Percentiles rank a stretch among this genome's conserved stretches.
Conservation (phyloP, 2,113 vertebrate genomes). For the Hydrochoerus hydrochaeris region DNA sequence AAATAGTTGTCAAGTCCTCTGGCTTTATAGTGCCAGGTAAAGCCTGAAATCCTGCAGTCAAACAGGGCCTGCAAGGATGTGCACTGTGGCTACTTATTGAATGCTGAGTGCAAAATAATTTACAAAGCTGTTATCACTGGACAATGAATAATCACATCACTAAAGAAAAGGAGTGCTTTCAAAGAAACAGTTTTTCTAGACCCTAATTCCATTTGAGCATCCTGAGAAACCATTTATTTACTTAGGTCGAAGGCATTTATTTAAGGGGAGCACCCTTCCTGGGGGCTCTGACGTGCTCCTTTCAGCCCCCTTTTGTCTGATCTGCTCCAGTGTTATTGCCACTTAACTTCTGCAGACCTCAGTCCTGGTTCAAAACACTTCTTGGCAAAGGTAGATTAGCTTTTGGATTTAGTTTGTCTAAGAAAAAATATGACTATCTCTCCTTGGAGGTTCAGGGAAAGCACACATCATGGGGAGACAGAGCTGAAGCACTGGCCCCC, state of each 20-base stretch:
- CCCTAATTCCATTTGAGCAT: background rate
- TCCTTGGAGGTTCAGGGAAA: background rate
- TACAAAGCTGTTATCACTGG: fast-evolving
- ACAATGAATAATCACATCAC: background rate
- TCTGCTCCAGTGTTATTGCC: background rate
- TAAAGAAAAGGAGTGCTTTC: background rate
- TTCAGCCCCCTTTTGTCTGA: background rate
- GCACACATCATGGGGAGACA: background rate
- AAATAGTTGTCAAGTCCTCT: background rate
- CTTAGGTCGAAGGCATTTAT: background rate
- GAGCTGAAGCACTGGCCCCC: background rate
- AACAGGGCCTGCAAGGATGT: background rate
- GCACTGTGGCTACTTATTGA: background rate
- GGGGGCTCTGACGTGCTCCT: background rate
- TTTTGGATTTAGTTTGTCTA: background rate
- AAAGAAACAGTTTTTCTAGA: background rate
- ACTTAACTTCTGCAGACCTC: background rate
- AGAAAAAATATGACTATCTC: background rate
- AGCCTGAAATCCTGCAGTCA: background rate
- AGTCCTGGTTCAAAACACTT: background rate
- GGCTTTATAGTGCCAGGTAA: background rate
- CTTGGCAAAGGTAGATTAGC: background rate
- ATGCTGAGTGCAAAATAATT: background rate
- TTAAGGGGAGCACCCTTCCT: background rate
- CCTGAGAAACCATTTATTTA: background rate